Evolutionary conservation across 2,113 vertebrate species (phyloP).

Genomic region (Glaucidium brasilianum): DNA sequence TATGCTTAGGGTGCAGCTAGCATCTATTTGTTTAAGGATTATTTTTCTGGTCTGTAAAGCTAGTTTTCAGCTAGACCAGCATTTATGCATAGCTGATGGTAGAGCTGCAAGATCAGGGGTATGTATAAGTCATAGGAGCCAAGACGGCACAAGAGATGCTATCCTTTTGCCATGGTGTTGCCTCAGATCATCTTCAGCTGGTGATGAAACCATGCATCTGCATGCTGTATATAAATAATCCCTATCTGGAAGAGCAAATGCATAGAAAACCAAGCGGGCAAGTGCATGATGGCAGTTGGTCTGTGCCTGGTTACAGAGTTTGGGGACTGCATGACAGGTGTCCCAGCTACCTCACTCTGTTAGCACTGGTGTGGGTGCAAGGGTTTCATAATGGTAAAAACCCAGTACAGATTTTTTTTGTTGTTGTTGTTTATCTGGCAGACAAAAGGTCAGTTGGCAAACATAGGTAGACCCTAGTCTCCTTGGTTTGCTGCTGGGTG

Average conservation of each 20-base stretch:
- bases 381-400: not conserved
- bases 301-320: not conserved
- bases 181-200: not conserved
- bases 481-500: not conserved
- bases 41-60: not conserved
- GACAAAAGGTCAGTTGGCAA: not conserved
- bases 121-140: fast-evolving
- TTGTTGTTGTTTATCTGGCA: not conserved
- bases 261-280: too few relatives aligned
- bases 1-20: not conserved
- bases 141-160: not conserved
- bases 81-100: not conserved
- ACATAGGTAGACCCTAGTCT: fast-evolving
- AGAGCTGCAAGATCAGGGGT: not conserved
- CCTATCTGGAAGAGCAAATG: not conserved
- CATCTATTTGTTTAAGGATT: not conserved
- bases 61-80: not conserved
- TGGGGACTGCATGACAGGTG: not conserved
- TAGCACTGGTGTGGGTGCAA: not conserved
- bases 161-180: not conserved
- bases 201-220: not conserved
- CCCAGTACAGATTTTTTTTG: not conserved
- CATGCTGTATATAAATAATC: not conserved
- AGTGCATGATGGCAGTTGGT: not conserved
- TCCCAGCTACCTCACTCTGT: too few relatives aligned